Evolutionary conservation across 2,113 vertebrate species (phyloP).

Genomic region (Lonchura striata): DNA sequence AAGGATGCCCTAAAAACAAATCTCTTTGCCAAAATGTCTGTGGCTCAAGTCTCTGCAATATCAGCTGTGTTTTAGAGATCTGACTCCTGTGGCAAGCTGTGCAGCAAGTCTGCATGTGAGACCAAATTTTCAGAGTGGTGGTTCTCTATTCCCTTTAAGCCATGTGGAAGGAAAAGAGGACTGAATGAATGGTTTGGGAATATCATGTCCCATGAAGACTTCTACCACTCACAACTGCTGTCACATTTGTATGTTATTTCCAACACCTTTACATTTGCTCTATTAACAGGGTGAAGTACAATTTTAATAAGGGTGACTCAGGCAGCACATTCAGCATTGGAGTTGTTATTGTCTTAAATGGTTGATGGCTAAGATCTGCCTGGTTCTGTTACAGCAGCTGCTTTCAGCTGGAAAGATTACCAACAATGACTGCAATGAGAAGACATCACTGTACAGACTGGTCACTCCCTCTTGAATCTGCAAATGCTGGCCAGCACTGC

Average conservation of each 20-base stretch:
- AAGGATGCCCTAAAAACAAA: neutral
- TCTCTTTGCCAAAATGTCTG: neutral
- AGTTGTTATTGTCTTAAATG: neutral
- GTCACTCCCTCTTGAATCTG: neutral
- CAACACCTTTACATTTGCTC: neutral
- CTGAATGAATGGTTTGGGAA: neutral
- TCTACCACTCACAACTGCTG: neutral
- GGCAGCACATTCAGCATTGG: neutral
- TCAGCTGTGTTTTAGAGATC: neutral
- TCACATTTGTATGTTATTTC: neutral
- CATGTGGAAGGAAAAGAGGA: too few relatives aligned
- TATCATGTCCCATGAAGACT: neutral
- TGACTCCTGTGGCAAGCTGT: neutral
- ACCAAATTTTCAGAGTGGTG: neutral
- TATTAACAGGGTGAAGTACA: neutral
- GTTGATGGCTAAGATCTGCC: neutral
- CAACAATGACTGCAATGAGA: neutral
- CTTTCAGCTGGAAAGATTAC: neutral
- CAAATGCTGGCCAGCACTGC: neutral
- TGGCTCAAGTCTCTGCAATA: neutral
- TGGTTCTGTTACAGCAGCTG: neutral
- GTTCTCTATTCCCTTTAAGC: neutral
- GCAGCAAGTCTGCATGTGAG: neutral
- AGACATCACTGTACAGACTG: neutral
- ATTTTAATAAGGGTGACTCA: neutral